These are phyloP conservation scores for Aulostomus chinensis DNA, from an alignment of 2,797 vertebrate genomes.

Conservation along the genomic window DNA sequence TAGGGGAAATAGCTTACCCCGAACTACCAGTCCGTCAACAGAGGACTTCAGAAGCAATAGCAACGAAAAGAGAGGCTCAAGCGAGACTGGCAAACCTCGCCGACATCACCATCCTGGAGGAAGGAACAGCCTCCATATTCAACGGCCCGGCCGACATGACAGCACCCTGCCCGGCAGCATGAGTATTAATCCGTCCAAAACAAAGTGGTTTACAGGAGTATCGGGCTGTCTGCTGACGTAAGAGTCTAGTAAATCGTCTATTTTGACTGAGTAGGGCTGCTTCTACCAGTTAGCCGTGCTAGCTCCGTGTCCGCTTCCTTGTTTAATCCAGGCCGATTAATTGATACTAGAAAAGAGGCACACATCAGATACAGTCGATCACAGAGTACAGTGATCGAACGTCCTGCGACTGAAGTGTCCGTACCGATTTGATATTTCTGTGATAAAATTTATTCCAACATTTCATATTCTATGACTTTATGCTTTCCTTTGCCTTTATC, in stretches of 20 bases:
- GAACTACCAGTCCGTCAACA: conserved; percentile 31
- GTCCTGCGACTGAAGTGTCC: too few relatives aligned
- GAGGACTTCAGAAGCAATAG: conserved; percentile 23
- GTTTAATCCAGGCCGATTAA: conserved; percentile 42
- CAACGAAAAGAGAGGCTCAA: conserved; percentile 31
- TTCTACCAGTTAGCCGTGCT: conserved; percentile 28
- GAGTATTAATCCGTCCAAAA: background rate
- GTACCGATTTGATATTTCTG: too few relatives aligned
- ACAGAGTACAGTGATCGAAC: conserved; percentile 12
- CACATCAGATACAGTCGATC: conserved; percentile 27
- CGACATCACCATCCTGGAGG: conserved; percentile 40
- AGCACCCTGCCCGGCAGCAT: conserved; percentile 5
- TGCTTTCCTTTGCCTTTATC: too few relatives aligned
- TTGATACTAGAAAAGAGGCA: conserved; percentile 31
- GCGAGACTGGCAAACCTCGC: conserved; percentile 36
- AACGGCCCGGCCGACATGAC: conserved; percentile 38
- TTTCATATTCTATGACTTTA: too few relatives aligned
- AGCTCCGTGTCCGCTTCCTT: conserved; percentile 51
- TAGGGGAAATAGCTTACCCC: conserved; percentile 26
- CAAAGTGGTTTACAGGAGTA: background rate
- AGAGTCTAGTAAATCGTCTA: background rate
- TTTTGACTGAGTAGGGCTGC: background rate
- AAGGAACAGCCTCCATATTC: conserved; percentile 43
- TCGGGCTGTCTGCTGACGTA: background rate
- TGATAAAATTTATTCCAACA: too few relatives aligned